These are phyloP conservation scores for Ptilodon capucinus DNA, from an alignment of 2,888 invertebrate genomes.

Conservation along the genomic window DNA sequence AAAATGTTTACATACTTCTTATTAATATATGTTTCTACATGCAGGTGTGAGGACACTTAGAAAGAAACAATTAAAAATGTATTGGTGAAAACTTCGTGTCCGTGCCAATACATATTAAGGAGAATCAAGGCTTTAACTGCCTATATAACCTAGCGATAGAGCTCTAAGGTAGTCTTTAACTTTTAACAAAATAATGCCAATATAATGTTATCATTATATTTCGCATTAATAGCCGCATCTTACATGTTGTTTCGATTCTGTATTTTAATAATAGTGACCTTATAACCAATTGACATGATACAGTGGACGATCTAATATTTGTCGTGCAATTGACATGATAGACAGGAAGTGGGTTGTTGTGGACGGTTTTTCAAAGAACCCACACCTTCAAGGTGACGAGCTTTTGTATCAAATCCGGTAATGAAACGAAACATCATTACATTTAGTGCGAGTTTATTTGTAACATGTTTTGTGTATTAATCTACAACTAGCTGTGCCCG, in stretches of 20 bases:
- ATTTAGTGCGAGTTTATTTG: not conserved
- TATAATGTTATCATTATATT: too few species aligned
- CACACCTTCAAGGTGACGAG: conserved; percentile 58
- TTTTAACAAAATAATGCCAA: too few species aligned
- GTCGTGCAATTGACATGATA: conserved; percentile 64
- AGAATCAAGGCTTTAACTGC: too few species aligned
- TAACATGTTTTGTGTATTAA: too few species aligned
- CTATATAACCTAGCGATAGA: too few species aligned
- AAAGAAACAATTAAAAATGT: too few species aligned
- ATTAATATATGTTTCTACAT: too few species aligned
- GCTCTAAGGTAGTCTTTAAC: too few species aligned
- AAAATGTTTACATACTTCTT: conserved; percentile 5
- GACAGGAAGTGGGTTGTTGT: conserved; percentile 58
- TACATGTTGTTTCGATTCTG: conserved; percentile 8
- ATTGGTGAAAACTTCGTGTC: too few species aligned
- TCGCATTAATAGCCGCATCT: not conserved
- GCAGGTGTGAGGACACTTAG: too few species aligned
- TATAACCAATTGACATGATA: conserved; percentile 55
- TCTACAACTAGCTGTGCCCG: too few species aligned
- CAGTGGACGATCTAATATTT: conserved; percentile 56
- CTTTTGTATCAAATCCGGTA: conserved; percentile 46
- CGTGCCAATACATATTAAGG: too few species aligned
- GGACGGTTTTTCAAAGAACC: conserved; percentile 52
- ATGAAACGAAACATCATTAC: conserved; percentile 10
- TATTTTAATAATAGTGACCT: conserved; percentile 47